Percentiles rank a stretch among this genome's conserved stretches.
Evolutionary conservation across 2,113 vertebrate genomes (phyloP).

Genomic region (Paramormyrops kingsleyae): DNA sequence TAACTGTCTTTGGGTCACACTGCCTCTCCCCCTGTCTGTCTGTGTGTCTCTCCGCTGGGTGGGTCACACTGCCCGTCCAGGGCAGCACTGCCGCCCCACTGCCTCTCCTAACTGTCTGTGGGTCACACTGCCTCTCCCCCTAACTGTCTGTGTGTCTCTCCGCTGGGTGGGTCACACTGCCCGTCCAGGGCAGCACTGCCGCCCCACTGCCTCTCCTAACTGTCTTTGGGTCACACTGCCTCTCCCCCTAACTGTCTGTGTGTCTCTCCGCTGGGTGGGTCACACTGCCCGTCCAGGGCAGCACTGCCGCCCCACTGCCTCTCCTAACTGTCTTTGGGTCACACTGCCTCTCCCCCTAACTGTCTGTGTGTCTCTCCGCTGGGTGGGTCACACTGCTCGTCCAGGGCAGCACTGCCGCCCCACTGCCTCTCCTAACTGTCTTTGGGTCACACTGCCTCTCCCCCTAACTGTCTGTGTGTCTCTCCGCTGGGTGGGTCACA

Average conservation of each 20-base stretch:
- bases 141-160: neutral
- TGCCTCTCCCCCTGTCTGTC: neutral
- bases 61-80: neutral
- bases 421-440: neutral
- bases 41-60: neutral
- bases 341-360: no score
- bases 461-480: neutral
- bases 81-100: neutral
- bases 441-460: neutral
- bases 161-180: neutral
- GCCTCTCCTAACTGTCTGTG: neutral
- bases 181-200: neutral
- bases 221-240: no score
- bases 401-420: neutral
- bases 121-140: neutral
- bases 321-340: no score
- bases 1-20: no score
- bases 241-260: no score
- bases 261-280: neutral
- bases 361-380: neutral
- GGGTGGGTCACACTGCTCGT: neutral
- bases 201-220: no score
- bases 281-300: neutral
- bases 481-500: neutral
- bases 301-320: neutral